phyloP scores from a whole-genome alignment of 37 sponge, comb jelly and placozoan species.

The Cladorhizidae sp. region DNA sequence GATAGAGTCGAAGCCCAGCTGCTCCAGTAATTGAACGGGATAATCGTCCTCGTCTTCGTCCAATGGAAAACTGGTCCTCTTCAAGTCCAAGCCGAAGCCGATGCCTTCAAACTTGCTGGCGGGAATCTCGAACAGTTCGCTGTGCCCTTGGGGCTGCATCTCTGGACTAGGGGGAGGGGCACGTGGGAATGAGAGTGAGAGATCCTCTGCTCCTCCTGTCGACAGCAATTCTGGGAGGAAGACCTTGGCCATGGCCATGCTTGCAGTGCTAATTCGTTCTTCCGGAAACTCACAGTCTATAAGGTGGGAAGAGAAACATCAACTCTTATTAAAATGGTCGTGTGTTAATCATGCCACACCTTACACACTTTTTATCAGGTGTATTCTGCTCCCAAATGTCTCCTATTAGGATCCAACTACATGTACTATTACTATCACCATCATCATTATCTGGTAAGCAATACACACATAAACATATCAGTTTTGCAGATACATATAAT shows the following conservation, averaged over 20 bases:
- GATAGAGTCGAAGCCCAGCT: background rate
- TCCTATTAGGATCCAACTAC: too few species aligned
- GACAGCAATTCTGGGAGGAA: slow-evolving; percentile 8
- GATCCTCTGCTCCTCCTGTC: slow-evolving; percentile 6
- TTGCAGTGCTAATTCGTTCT: background rate
- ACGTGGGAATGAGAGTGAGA: background rate
- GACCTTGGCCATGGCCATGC: slow-evolving; percentile 45
- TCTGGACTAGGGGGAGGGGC: slow-evolving; percentile 68
- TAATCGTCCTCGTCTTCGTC: background rate
- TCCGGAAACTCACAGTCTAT: background rate
- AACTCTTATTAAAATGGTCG: too few species aligned
- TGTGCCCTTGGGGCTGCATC: slow-evolving; percentile 14
- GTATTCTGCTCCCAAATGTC: too few species aligned
- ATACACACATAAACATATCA: too few species aligned
- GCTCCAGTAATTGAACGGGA: background rate
- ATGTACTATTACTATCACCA: too few species aligned
- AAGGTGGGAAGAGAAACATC: background rate
- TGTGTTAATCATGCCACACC: too few species aligned
- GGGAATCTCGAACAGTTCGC: slow-evolving; percentile 15
- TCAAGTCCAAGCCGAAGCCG: slow-evolving; percentile 11
- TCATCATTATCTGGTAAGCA: too few species aligned
- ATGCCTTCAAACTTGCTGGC: slow-evolving; percentile 20
- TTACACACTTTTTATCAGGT: too few species aligned
- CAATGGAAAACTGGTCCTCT: background rate
- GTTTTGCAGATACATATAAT: too few species aligned